These are phyloP conservation scores for Hermodice carunculata DNA, from an alignment of 2,888 invertebrate genomes.

Conservation along the genomic window DNA sequence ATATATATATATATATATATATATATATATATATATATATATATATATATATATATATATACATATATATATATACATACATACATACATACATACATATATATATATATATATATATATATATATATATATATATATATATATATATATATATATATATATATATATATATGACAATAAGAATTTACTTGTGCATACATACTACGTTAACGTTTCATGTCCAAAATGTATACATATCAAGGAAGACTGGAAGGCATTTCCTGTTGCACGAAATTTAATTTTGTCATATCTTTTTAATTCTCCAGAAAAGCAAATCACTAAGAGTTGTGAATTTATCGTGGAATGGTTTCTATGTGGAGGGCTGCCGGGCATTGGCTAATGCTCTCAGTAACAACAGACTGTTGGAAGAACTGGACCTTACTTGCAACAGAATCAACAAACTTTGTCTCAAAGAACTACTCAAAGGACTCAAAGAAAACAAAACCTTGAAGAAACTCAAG, in stretches of 20 bases:
- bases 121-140: neutral
- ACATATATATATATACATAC: neutral
- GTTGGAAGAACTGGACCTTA: constrained; percentile 49
- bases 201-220: too few relatives aligned
- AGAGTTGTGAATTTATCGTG: constrained; percentile 51
- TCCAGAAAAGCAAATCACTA: constrained; percentile 49
- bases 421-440: constrained; percentile 55
- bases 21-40: neutral
- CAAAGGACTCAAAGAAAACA: constrained; percentile 47
- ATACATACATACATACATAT: neutral
- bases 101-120: neutral
- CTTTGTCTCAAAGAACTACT: constrained; percentile 47
- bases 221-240: too few relatives aligned
- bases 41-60: neutral
- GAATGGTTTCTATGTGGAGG: constrained; percentile 56
- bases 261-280: too few relatives aligned
- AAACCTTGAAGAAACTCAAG: constrained; percentile 4
- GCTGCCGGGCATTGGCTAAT: constrained; percentile 44
- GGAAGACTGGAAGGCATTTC: too few relatives aligned
- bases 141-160: too few relatives aligned
- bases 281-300: neutral
- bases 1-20: too few relatives aligned
- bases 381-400: constrained; percentile 46
- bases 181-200: too few relatives aligned
- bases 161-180: too few relatives aligned